phyloP scores from a whole-genome alignment of 2,797 vertebrate species.

The Manis javanica region DNA sequence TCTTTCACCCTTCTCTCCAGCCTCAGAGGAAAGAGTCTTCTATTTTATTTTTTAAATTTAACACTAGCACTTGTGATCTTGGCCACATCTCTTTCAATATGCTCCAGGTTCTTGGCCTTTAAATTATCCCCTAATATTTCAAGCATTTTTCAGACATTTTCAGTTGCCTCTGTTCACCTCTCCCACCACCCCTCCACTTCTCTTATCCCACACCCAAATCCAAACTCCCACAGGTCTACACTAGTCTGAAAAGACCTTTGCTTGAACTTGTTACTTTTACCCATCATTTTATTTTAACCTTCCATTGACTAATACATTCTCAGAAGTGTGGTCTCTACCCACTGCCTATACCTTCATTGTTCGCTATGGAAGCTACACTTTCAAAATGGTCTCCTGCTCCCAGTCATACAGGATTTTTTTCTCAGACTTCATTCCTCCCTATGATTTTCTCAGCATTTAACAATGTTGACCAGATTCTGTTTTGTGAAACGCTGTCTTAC shows the following conservation, averaged over 20 bases:
- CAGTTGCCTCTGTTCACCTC: neutral
- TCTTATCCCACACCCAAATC: neutral
- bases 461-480: neutral
- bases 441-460: neutral
- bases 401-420: neutral
- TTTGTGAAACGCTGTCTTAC: neutral
- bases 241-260: constrained; percentile 19
- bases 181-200: neutral
- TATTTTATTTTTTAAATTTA: neutral
- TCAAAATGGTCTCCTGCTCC: neutral
- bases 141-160: constrained; percentile 30
- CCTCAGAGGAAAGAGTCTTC: neutral
- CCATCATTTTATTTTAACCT: neutral
- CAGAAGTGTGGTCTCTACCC: neutral
- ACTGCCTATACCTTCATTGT: neutral
- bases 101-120: neutral
- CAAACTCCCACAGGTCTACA: neutral
- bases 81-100: neutral
- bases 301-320: neutral
- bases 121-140: neutral
- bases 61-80: neutral
- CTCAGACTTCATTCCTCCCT: neutral
- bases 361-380: neutral
- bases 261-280: constrained; percentile 10
- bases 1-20: neutral